A percentile compares a stretch with the other conserved stretches of the same genome.
These are phyloP conservation scores for Ptychobarbus kaznakovi DNA, from an alignment of 2,797 vertebrate species.

Conservation along the genomic window DNA sequence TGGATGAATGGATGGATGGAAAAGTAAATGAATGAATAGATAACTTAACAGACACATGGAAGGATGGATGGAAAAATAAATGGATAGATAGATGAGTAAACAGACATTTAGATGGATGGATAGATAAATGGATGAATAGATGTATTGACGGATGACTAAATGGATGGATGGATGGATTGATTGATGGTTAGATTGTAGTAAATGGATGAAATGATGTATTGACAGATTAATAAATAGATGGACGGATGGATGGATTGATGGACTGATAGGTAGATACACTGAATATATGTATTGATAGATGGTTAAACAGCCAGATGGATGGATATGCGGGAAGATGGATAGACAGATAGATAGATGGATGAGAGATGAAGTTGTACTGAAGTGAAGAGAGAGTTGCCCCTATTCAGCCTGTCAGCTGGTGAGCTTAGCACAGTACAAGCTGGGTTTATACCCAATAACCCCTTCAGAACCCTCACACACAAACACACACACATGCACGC, in stretches of 20 bases:
- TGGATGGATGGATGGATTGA: not conserved
- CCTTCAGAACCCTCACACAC: constrained; percentile 17
- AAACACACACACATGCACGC: constrained; percentile 14
- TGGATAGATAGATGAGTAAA: no score
- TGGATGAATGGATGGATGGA: not conserved
- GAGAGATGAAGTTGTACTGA: not conserved
- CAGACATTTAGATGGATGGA: no score
- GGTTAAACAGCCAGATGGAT: not conserved
- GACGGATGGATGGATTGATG: not conserved
- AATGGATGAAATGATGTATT: not conserved
- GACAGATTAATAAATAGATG: not conserved
- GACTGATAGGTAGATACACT: no score
- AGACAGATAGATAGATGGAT: not conserved
- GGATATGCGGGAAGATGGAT: not conserved
- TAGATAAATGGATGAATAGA: not conserved
- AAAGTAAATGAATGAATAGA: not conserved
- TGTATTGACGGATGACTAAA: not conserved
- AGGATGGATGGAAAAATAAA: not conserved
- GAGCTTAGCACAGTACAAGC: constrained; percentile 44
- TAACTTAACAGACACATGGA: no score
- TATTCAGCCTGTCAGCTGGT: constrained; percentile 35
- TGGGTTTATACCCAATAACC: constrained; percentile 35
- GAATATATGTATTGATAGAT: not conserved
- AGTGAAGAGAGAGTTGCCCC: constrained; percentile 8
- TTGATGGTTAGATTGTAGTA: not conserved